Conservation (phyloP, 2,113 vertebrate genomes). For the Bambusicola thoracicus region DNA sequence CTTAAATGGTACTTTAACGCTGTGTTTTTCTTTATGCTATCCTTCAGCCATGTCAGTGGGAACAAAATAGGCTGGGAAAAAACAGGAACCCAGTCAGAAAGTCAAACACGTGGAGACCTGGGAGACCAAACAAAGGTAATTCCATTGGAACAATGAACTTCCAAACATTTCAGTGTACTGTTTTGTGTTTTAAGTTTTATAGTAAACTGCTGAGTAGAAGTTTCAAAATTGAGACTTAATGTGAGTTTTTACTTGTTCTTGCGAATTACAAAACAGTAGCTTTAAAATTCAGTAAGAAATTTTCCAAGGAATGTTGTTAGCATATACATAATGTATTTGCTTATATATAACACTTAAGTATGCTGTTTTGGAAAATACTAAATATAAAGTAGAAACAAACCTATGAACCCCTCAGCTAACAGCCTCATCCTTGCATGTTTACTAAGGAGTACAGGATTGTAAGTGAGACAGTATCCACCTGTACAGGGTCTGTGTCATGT, state of each 20-base stretch:
- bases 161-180: neutral
- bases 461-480: rapidly evolving
- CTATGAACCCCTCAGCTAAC: neutral
- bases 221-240: neutral
- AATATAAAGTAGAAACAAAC: neutral
- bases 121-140: constrained; percentile 90
- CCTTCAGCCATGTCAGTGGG: constrained; percentile 86
- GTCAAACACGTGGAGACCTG: constrained; percentile 77
- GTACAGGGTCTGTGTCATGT: neutral
- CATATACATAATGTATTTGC: no score
- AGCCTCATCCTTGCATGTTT: neutral
- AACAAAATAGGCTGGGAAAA: constrained; percentile 89
- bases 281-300: neutral
- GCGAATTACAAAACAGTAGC: neutral
- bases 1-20: neutral
- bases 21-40: constrained; percentile 25
- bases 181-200: neutral
- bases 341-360: neutral
- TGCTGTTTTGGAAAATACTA: neutral
- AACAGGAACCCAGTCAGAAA: constrained; percentile 82
- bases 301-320: neutral
- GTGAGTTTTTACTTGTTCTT: neutral
- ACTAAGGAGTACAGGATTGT: neutral
- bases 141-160: neutral
- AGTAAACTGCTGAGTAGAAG: neutral